phyloP scores from a whole-genome alignment of 2,888 invertebrate species.

The Masnerella sp. region DNA sequence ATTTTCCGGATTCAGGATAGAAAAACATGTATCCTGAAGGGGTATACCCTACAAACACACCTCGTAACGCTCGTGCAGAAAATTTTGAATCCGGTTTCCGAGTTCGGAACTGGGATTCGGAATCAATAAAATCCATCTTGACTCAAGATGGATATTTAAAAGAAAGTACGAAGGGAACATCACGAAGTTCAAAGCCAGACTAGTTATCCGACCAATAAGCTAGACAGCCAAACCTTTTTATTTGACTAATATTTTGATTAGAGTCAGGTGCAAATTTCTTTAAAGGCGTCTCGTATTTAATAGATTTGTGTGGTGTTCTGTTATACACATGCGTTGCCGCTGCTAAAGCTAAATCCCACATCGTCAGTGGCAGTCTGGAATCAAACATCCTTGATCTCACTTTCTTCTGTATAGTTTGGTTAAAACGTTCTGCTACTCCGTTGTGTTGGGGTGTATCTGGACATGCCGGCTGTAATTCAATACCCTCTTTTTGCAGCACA shows the following conservation, averaged over 20 bases:
- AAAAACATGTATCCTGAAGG: not conserved
- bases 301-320: constrained; percentile 47
- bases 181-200: constrained; percentile 1
- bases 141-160: constrained; percentile 50
- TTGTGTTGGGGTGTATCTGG: no score
- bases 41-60: no score
- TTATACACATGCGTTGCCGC: constrained; percentile 59
- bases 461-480: constrained; percentile 29
- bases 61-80: no score
- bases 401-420: constrained; percentile 30
- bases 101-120: no score
- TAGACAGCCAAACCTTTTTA: constrained; percentile 49
- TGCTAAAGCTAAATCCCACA: constrained; percentile 59
- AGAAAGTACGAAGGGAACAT: constrained; percentile 12
- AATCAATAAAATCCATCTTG: no score
- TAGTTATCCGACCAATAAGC: constrained; percentile 46
- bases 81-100: no score
- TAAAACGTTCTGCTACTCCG: constrained; percentile 15
- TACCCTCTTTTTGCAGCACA: not conserved
- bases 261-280: constrained; percentile 41
- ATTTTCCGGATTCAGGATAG: not conserved
- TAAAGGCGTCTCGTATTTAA: constrained; percentile 31
- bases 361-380: constrained; percentile 41
- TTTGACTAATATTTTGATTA: constrained; percentile 34
- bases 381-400: constrained; percentile 34